phyloP scores from a whole-genome alignment of 2,888 invertebrate species.

The Phortica okadai region DNA sequence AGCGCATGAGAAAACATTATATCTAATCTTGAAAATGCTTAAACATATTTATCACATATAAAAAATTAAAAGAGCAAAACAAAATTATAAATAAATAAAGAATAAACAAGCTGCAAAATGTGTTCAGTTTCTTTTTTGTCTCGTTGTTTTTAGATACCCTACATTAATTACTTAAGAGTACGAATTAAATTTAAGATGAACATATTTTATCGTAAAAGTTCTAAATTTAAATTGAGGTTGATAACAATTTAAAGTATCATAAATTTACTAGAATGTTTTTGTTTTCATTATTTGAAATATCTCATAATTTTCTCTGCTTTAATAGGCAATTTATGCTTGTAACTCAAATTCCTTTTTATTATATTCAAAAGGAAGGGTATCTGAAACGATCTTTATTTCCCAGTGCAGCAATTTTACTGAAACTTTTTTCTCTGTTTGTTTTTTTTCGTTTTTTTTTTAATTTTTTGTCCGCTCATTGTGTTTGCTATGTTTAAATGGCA shows the following conservation, averaged over 20 bases:
- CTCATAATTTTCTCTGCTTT: no score
- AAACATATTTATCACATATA: slow-evolving; percentile 61
- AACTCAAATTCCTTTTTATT: no score
- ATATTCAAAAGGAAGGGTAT: no score
- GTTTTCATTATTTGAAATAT: no score
- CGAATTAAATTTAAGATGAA: no score
- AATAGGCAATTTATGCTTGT: no score
- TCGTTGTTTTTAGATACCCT: not conserved
- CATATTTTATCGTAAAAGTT: no score
- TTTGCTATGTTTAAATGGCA: slow-evolving; percentile 17
- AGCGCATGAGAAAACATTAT: slow-evolving; percentile 37
- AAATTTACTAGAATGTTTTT: no score
- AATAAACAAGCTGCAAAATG: not conserved
- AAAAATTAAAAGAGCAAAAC: slow-evolving; percentile 34
- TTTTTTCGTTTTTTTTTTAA: not conserved
- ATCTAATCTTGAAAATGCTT: slow-evolving; percentile 63
- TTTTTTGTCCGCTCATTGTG: slow-evolving; percentile 13
- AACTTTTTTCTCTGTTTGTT: not conserved
- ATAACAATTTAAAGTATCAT: no score
- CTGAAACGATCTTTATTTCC: no score
- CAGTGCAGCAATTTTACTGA: not conserved
- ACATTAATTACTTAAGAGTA: not conserved
- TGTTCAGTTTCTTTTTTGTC: not conserved
- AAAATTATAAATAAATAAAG: slow-evolving; percentile 42
- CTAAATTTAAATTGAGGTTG: no score